These are phyloP conservation scores for Ceratotherium simum DNA, from an alignment of 2,113 vertebrate species.

Conservation along the genomic window DNA sequence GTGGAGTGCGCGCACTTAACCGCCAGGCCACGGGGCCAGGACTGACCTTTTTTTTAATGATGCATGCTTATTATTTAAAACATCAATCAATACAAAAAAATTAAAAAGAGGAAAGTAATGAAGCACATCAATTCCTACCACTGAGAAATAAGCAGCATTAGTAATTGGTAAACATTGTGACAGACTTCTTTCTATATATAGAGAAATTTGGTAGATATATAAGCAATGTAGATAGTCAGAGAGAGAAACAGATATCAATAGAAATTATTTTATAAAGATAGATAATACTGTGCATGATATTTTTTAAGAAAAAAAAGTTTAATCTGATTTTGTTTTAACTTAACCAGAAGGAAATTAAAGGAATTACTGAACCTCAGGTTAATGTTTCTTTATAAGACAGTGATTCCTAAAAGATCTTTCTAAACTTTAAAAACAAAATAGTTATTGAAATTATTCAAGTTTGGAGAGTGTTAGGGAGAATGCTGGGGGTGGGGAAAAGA, in stretches of 20 bases:
- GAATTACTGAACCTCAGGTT: not conserved
- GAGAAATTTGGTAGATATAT: not conserved
- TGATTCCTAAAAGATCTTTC: not conserved
- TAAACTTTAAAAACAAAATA: not conserved
- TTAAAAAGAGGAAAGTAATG: not conserved
- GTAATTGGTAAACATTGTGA: not conserved
- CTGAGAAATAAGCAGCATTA: not conserved
- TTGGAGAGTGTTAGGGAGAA: not conserved
- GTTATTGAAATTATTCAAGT: not conserved
- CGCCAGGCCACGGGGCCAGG: too few relatives aligned
- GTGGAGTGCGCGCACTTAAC: too few relatives aligned
- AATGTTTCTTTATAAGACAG: not conserved
- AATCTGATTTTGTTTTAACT: not conserved
- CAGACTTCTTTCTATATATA: not conserved
- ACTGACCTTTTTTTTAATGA: not conserved
- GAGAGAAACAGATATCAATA: not conserved
- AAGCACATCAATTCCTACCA: not conserved
- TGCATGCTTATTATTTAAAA: not conserved
- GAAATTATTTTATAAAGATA: conserved; percentile 13
- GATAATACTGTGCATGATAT: not conserved
- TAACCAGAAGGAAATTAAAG: not conserved
- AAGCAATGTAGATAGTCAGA: not conserved
- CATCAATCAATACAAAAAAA: not conserved
- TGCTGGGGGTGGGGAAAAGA: not conserved
- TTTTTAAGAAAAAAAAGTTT: not conserved